Evolutionary conservation across 2,113 vertebrate genomes (phyloP), one percentile per base, ranked within the genome.

Genomic region (Pygoscelis antarcticus): DNA sequence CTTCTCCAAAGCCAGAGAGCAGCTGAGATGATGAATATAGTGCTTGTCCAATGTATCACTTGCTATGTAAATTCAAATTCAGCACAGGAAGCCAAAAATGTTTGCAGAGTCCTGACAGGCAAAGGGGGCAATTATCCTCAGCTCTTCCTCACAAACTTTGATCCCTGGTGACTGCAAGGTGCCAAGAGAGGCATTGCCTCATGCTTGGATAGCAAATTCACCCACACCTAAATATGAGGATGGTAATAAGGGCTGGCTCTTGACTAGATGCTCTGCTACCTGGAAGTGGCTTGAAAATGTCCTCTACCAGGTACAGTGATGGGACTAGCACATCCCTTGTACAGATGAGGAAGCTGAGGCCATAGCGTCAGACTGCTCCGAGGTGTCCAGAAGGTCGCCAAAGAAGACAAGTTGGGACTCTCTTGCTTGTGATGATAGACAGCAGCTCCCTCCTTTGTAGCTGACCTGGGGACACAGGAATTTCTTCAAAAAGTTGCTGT

Each of bases 11-110:
- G 68, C 52, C 52, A 16, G 55, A 60, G 44, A 96, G 83, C 87
- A 92, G 88, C 72, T 95, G 94, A 97, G 89, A 84, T 61, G 62
- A 93, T 94, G 88, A 97, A 88, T 83, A 89, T 32, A 92, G 51
- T 36, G 60, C 83, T 87, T 95, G 85, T 97, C 97, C 96, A 89
- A 89, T 54, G 68, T 87, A 77, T 97, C 96, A 64, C 93, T 94
- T n/a, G 49, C 79, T 95, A 65, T 52, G 3, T 94, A 96, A 96
- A 96, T 96, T 80, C 87, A 92, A 95, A 96, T 96, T 94, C 83
- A 46, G 62, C 29, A 17, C 76, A 74, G 93, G 96, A 97, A 96
- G 54, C 77, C 93, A 96, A 90, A 97, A 97, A 89, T 44, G 74
- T 95, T 86, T 78, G 66, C 96, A 90, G 57, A 93, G 84, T 94